Evolutionary conservation across 2,113 vertebrate genomes (phyloP).

Genomic region (Halichoeres trimaculatus): DNA sequence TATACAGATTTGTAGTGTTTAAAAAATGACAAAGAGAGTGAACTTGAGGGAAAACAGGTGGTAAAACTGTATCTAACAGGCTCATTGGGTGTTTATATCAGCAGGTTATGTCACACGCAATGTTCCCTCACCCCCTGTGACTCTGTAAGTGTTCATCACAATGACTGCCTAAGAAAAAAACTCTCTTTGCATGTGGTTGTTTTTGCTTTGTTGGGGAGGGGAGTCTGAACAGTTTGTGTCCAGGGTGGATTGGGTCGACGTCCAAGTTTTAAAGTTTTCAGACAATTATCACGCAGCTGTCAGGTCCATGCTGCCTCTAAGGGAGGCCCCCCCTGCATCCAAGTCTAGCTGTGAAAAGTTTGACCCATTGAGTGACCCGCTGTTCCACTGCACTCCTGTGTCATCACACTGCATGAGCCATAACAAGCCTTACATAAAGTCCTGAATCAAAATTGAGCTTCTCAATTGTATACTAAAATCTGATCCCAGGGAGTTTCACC

Average conservation of each 20-base stretch:
- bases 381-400: not conserved
- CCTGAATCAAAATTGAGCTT: not conserved
- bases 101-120: not conserved
- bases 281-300: constrained; percentile 27
- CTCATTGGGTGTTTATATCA: no score
- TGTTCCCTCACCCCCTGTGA: not conserved
- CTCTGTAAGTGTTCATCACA: no score
- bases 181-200: not conserved
- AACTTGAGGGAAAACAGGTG: no score
- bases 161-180: not conserved
- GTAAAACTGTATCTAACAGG: no score
- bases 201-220: not conserved
- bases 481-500: not conserved
- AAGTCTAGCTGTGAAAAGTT: not conserved
- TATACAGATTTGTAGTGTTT: no score
- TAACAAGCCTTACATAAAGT: constrained; percentile 12
- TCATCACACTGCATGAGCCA: not conserved
- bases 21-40: no score
- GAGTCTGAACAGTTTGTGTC: not conserved
- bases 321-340: not conserved
- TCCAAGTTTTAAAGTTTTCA: not conserved
- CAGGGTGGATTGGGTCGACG: not conserved
- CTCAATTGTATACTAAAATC: not conserved
- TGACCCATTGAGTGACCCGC: constrained; percentile 14
- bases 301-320: not conserved